Evolutionary conservation across 2,888 invertebrate genomes (phyloP).

Genomic region (Drosophila acutilabella): DNA sequence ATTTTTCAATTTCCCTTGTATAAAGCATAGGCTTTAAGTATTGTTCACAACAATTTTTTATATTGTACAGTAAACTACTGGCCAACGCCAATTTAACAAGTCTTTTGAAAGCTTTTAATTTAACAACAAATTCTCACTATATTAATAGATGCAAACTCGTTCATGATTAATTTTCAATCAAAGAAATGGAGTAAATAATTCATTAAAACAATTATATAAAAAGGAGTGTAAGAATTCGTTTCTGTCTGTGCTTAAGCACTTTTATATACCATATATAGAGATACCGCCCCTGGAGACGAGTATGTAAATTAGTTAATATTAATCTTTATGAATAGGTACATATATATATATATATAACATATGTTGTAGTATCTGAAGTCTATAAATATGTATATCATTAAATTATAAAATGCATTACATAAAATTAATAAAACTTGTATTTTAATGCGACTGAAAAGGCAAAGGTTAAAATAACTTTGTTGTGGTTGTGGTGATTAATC

Average conservation of each 20-base stretch:
- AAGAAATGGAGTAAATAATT: conserved; percentile 11
- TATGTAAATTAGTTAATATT: conserved; percentile 63
- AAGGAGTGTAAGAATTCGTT: conserved; percentile 34
- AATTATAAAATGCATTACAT: conserved; percentile 50
- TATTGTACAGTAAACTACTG: conserved; percentile 52
- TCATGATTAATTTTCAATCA: conserved; percentile 15
- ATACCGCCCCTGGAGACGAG: conserved; percentile 25
- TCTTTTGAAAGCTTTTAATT: conserved; percentile 75
- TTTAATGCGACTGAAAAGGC: neutral
- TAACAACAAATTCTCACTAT: conserved; percentile 72
- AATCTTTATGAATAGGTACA: conserved; percentile 46
- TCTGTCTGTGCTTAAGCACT: conserved; percentile 47
- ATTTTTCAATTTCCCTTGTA: conserved; percentile 58
- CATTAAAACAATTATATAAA: neutral
- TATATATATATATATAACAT: conserved; percentile 46
- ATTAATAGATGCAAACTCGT: conserved; percentile 48
- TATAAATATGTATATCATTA: conserved; percentile 70
- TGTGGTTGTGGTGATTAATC: no score
- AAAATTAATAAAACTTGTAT: neutral
- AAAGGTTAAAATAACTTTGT: neutral
- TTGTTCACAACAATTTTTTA: conserved; percentile 45
- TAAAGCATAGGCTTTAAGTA: conserved; percentile 66
- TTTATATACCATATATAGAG: conserved; percentile 53
- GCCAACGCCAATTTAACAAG: conserved; percentile 48
- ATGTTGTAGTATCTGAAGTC: conserved; percentile 66